These are phyloP conservation scores for Orius laevigatus DNA, from an alignment of 1,140 invertebrate genomes.

Conservation along the genomic window DNA sequence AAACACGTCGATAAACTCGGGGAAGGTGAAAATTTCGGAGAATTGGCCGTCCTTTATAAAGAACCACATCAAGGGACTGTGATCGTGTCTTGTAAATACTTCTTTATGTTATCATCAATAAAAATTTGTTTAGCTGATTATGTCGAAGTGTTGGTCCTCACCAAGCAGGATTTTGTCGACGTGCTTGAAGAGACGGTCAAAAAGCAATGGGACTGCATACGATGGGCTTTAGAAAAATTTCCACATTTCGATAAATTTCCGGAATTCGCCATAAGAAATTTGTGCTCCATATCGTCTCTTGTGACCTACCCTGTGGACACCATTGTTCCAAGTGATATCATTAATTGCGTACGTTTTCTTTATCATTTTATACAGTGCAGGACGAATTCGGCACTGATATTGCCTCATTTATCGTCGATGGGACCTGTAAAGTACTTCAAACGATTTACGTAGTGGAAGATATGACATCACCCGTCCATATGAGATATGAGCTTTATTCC, in stretches of 20 bases:
- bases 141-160: constrained; percentile 7
- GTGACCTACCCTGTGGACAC: neutral
- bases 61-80: constrained; percentile 5
- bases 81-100: neutral
- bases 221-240: constrained; percentile 6
- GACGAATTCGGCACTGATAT: neutral
- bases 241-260: constrained; percentile 1
- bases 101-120: too few species aligned
- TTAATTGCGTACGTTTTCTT: too few species aligned
- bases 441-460: neutral
- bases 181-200: constrained; percentile 2
- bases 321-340: neutral
- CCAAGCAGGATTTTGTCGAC: neutral
- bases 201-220: neutral
- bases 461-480: too few species aligned
- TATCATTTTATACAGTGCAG: neutral
- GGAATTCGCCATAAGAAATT: constrained; percentile 1
- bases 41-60: constrained; percentile 2
- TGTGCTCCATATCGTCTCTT: constrained; percentile 1
- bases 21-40: constrained; percentile 5
- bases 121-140: neutral
- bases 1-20: constrained; percentile 5
- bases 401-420: constrained; percentile 1
- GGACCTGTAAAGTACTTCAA: constrained; percentile 5
- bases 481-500: too few species aligned